These are phyloP conservation scores for Andrena marginata DNA, from an alignment of 2,888 invertebrate genomes.

Conservation along the genomic window DNA sequence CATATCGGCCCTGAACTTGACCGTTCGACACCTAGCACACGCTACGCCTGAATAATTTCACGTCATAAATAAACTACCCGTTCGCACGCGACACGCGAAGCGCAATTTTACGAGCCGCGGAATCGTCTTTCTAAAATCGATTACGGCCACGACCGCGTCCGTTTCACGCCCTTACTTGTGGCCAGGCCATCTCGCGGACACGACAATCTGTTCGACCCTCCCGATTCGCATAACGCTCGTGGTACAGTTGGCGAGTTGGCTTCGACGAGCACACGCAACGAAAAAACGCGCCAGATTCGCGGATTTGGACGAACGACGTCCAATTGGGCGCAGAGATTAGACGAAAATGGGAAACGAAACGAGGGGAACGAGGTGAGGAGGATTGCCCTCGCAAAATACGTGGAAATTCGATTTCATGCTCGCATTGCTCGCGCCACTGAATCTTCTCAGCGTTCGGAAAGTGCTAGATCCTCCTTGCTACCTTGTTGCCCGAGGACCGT, in stretches of 20 bases:
- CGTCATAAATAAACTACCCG: conserved; percentile 29
- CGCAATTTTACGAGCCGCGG: conserved; percentile 33
- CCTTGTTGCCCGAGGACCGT: not conserved
- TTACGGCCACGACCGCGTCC: not conserved
- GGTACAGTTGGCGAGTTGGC: conserved; percentile 9
- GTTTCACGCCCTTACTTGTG: not conserved
- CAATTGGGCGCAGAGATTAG: conserved; percentile 22
- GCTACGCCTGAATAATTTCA: conserved; percentile 16
- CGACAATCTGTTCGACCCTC: too few relatives aligned
- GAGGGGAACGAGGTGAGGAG: not conserved
- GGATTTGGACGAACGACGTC: conserved; percentile 11
- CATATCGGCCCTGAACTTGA: conserved; percentile 41
- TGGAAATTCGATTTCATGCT: not conserved
- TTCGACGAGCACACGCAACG: not conserved
- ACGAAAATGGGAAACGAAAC: conserved; percentile 25
- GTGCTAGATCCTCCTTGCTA: not conserved
- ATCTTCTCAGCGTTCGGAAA: not conserved
- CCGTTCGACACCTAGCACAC: conserved; percentile 9
- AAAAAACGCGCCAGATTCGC: conserved; percentile 5
- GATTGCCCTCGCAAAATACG: conserved; percentile 17
- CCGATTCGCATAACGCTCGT: not conserved
- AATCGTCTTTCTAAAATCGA: conserved; percentile 19
- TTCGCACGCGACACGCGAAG: conserved; percentile 39
- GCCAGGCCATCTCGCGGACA: not conserved
- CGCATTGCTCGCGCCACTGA: not conserved